These are phyloP conservation scores for Aphelenchoides fujianensis DNA, from an alignment of 1,140 invertebrate species.

Conservation along the genomic window DNA sequence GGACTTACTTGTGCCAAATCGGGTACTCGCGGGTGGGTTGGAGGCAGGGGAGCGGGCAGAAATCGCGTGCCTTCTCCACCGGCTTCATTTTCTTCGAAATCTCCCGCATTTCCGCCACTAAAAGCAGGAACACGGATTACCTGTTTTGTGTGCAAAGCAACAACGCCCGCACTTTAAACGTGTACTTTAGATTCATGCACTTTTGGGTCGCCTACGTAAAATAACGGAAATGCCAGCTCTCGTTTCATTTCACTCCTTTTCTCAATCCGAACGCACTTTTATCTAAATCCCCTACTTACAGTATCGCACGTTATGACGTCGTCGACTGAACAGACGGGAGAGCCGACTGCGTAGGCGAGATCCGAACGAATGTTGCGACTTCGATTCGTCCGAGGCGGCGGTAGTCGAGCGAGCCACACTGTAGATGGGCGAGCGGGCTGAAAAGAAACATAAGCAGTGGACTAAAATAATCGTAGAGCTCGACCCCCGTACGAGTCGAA, in stretches of 20 bases:
- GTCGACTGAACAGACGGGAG: not conserved
- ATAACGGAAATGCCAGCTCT: too few relatives aligned
- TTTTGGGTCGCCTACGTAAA: not conserved
- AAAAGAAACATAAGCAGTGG: too few relatives aligned
- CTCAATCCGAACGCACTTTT: not conserved
- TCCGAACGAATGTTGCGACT: too few relatives aligned
- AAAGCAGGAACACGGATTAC: not conserved
- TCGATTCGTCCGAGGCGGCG: not conserved
- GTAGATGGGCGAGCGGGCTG: not conserved
- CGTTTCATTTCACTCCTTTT: too few relatives aligned
- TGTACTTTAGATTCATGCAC: too few relatives aligned
- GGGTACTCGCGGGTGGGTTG: conserved; percentile 6
- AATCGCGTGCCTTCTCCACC: conserved; percentile 9
- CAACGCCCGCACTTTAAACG: not conserved
- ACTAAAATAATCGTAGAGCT: too few relatives aligned
- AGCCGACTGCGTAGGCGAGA: too few relatives aligned
- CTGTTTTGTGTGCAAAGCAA: not conserved
- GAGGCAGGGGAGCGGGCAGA: conserved; percentile 12
- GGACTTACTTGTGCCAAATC: conserved; percentile 4
- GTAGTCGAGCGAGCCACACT: not conserved
- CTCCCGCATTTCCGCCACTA: conserved; percentile 8
- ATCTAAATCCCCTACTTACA: not conserved
- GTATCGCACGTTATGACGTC: not conserved
- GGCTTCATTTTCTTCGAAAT: conserved; percentile 13
- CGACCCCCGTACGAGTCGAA: too few relatives aligned